Evolutionary conservation across 1,140 invertebrate species (phyloP), one percentile per base, ranked within the genome.

Genomic region (Diuraphis noxia): DNA sequence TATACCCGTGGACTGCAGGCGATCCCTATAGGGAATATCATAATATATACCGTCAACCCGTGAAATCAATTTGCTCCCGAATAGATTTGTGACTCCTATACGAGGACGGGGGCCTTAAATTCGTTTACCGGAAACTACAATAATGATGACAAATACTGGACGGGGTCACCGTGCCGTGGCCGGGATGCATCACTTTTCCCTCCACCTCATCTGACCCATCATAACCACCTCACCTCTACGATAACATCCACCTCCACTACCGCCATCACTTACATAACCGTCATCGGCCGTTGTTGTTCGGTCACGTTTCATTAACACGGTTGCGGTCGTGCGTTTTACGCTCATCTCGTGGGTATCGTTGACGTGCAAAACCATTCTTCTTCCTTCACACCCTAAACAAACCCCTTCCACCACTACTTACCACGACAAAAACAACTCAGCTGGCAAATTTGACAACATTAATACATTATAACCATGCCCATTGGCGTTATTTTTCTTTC

Each of bases 281-380:
- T 56, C 36, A 23, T 36, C 30, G 56, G 19, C 56, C 56, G 34
- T 79, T 52, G 43, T 87, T 46, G 43, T 87, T 87, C 21, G 46
- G 85, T 63, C 86, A 88, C 86, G 86, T 88, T 88, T 88, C 86
- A 88, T 63, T 88, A 88, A 88, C 86, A 56, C 49, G 86, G 86
- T 88, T 88, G 52, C 36, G 86, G 86, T 88, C 46, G 49, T 49
- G 49, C 36, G 34, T 49, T 49, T 46, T 88, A 56, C 21, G 52
- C 46, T 5, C 52, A 88, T 43, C 38, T 43, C 63, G 19, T 6
- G 87, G 56, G 49, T 56, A 43, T 88, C 87, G 87, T 89, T 41
- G 38, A 89, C 63, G 88, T 89, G 88, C 63, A 19, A 89, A 43
- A n/a, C 40, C 88, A 79, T 89, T 43, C 25, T 89, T 77, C 63